Percentiles rank a stretch among this genome's conserved stretches.
These are phyloP conservation scores for Fistularia commersonii DNA, from an alignment of 2,797 vertebrate species.

Conservation along the genomic window DNA sequence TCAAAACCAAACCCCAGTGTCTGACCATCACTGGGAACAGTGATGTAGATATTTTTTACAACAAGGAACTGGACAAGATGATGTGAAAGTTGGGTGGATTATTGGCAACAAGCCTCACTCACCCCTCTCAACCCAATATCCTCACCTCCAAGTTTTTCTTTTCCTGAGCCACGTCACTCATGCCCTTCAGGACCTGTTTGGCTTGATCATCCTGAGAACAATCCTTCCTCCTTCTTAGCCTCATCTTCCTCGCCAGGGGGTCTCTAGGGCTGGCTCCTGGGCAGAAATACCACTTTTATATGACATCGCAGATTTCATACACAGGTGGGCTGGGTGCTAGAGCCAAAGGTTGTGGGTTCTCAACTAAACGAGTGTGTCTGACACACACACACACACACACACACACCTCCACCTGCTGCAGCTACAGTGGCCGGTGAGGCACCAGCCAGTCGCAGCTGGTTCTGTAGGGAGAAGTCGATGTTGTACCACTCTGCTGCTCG, in stretches of 20 bases:
- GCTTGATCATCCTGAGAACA: constrained; percentile 93
- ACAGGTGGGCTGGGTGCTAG: not conserved
- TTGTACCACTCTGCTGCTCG: constrained; percentile 90
- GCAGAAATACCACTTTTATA: constrained; percentile 10
- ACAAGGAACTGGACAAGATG: too few relatives aligned
- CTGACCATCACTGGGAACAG: too few relatives aligned
- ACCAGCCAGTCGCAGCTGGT: constrained; percentile 92
- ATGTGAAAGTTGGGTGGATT: too few relatives aligned
- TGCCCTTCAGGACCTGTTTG: constrained; percentile 96
- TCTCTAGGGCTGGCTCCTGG: constrained; percentile 85
- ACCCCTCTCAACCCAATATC: not conserved
- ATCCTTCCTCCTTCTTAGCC: constrained; percentile 89
- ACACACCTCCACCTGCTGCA: constrained; percentile 82
- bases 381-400: too few relatives aligned
- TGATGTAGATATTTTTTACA: too few relatives aligned
- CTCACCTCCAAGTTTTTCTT: constrained; percentile 91
- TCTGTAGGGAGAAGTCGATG: constrained; percentile 98
- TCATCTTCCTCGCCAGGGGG: constrained; percentile 91
- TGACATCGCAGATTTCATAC: not conserved
- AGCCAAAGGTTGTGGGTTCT: too few relatives aligned
- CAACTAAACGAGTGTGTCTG: not conserved
- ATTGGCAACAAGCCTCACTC: too few relatives aligned
- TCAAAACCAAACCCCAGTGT: too few relatives aligned
- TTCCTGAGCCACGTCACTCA: constrained; percentile 93
- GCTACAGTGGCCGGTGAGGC: constrained; percentile 92